A percentile compares a stretch with the other conserved stretches of the same genome.
Conservation (phyloP, 2,888 invertebrate genomes). For the Archaeoteleia sp. region DNA sequence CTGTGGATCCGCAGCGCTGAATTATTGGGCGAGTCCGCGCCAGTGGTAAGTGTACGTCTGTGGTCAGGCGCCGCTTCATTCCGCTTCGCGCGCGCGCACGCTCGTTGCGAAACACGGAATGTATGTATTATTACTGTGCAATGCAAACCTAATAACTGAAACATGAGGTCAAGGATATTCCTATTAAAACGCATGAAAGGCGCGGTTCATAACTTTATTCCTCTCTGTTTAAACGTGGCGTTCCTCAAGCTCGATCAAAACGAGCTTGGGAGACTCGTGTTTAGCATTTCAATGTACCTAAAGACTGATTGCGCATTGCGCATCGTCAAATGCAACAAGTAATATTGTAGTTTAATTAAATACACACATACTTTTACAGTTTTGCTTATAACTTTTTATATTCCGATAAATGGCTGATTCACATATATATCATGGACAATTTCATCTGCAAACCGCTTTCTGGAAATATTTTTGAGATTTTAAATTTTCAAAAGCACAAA, state of each 20-base stretch:
- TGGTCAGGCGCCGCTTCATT: conserved; percentile 53
- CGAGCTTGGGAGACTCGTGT: conserved; percentile 10
- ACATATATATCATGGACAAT: too few species aligned
- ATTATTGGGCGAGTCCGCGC: conserved; percentile 47
- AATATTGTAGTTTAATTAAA: too few species aligned
- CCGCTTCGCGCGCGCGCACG: conserved; percentile 38
- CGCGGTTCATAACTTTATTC: conserved; percentile 31
- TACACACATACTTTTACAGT: too few species aligned
- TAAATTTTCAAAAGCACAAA: too few species aligned
- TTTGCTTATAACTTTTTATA: too few species aligned
- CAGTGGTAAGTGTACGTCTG: conserved; percentile 52
- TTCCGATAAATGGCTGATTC: too few species aligned
- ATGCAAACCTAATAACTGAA: conserved; percentile 52
- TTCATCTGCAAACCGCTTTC: too few species aligned
- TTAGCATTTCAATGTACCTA: conserved; percentile 14
- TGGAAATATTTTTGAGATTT: too few species aligned
- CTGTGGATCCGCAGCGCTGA: conserved; percentile 50
- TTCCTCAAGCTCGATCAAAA: conserved; percentile 7
- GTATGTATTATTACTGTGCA: conserved; percentile 48
- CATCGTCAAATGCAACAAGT: neutral
- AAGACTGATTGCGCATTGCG: conserved; percentile 6
- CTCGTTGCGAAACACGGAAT: conserved; percentile 38
- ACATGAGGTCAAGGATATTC: conserved; percentile 48
- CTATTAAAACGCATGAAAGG: conserved; percentile 42
- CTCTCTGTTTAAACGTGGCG: conserved; percentile 27